phyloP scores from a whole-genome alignment of 2,113 vertebrate species.

The Phyllostomus discolor region DNA sequence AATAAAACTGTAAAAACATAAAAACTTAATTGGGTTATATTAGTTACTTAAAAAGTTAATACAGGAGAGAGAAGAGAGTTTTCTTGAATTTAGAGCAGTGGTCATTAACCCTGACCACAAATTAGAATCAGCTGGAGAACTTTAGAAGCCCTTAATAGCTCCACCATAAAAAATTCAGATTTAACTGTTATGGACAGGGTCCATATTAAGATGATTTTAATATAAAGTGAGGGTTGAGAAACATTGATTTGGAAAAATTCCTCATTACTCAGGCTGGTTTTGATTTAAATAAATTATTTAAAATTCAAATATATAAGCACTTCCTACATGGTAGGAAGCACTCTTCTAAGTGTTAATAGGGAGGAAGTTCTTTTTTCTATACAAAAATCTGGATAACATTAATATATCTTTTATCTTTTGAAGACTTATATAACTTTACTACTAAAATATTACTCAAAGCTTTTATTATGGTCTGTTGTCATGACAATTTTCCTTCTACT shows the following conservation, averaged over 20 bases:
- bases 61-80: background rate
- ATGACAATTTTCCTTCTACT: constrained; percentile 3
- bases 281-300: constrained; percentile 28
- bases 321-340: background rate
- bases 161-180: background rate
- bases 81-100: constrained; percentile 13
- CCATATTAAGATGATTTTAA: background rate
- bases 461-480: constrained; percentile 19
- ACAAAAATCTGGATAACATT: constrained; percentile 47
- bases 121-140: background rate
- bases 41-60: constrained; percentile 29
- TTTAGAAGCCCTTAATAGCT: background rate
- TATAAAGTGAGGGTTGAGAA: background rate
- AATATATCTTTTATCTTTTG: constrained; percentile 15
- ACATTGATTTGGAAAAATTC: background rate
- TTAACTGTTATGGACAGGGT: background rate
- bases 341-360: background rate
- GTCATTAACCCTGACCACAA: background rate
- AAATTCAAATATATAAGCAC: constrained; percentile 42
- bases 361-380: background rate
- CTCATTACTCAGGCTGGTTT: background rate
- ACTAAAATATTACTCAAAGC: constrained; percentile 44
- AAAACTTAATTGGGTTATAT: background rate
- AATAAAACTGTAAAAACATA: background rate
- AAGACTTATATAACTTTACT: constrained; percentile 29